Evolutionary conservation across 2,113 vertebrate species (phyloP).

Genomic region (Psephotus haematonotus): DNA sequence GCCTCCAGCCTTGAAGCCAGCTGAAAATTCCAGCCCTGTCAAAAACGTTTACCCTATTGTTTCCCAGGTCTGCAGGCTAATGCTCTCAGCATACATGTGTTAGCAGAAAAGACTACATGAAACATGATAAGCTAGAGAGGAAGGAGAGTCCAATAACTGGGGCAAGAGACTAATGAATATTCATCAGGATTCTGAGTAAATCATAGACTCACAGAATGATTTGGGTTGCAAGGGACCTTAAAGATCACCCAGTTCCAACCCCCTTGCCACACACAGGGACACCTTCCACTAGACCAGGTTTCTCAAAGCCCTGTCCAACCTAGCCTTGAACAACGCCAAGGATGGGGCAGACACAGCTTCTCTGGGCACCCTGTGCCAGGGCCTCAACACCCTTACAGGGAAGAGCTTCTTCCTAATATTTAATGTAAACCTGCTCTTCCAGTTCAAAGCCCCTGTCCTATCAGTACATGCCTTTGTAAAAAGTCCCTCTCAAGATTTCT

Average conservation of each 20-base stretch:
- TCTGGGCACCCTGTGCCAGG: neutral
- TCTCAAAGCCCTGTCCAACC: neutral
- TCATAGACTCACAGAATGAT: neutral
- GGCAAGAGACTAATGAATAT: neutral
- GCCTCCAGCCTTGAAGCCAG: neutral
- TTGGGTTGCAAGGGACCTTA: neutral
- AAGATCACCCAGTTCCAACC: neutral
- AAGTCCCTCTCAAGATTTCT: neutral
- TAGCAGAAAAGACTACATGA: neutral
- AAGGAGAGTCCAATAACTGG: neutral
- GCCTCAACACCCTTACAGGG: neutral
- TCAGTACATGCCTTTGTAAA: neutral
- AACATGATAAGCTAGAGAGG: neutral
- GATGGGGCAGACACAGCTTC: neutral
- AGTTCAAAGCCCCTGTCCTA: neutral
- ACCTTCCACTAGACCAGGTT: neutral
- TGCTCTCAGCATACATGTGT: rapidly evolving
- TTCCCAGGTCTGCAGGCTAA: neutral
- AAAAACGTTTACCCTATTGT: neutral
- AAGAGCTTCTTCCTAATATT: neutral
- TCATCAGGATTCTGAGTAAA: neutral
- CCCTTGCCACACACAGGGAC: neutral
- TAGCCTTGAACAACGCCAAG: neutral
- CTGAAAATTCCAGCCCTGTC: neutral
- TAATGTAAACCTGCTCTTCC: neutral